Conservation (phyloP, 2,888 invertebrate species). For the Tetramorium bicarinatum region DNA sequence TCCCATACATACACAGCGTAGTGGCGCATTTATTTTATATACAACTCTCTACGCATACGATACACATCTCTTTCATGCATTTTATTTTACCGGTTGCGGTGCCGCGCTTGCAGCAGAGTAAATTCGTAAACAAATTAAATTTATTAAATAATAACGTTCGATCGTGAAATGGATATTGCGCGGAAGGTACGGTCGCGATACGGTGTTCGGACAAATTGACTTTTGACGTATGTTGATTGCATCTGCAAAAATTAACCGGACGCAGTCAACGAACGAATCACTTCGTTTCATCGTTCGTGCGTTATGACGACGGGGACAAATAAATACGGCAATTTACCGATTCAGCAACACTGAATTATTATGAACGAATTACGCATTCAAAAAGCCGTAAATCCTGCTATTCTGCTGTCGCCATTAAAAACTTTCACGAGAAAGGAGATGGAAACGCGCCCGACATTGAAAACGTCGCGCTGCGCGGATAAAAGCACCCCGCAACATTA, state of each 20-base stretch:
- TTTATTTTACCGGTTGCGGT: neutral
- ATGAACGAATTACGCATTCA: slow-evolving; percentile 32
- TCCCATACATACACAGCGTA: neutral
- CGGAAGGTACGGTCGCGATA: neutral
- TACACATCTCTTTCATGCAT: neutral
- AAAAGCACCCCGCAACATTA: neutral
- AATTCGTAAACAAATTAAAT: slow-evolving; percentile 32
- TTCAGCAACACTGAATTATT: slow-evolving; percentile 24
- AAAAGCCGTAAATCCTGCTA: slow-evolving; percentile 20
- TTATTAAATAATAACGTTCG: slow-evolving; percentile 26
- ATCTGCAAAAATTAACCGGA: slow-evolving; percentile 44
- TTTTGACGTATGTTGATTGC: slow-evolving; percentile 39
- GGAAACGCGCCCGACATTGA: slow-evolving; percentile 2
- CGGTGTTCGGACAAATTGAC: slow-evolving; percentile 1
- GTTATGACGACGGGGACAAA: slow-evolving; percentile 14
- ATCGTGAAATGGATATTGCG: slow-evolving; percentile 15
- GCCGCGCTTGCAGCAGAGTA: neutral
- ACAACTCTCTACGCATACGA: neutral
- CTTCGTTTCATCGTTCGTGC: slow-evolving; percentile 3
- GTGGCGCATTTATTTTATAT: neutral
- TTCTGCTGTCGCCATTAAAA: slow-evolving; percentile 17
- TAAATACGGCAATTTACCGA: slow-evolving; percentile 16
- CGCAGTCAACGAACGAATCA: slow-evolving; percentile 2
- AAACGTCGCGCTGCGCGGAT: neutral
- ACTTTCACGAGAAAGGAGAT: neutral